Percentiles rank a stretch among this genome's conserved stretches.
phyloP scores from a whole-genome alignment of 1,140 invertebrate species.

The Bombus sibiricus region DNA sequence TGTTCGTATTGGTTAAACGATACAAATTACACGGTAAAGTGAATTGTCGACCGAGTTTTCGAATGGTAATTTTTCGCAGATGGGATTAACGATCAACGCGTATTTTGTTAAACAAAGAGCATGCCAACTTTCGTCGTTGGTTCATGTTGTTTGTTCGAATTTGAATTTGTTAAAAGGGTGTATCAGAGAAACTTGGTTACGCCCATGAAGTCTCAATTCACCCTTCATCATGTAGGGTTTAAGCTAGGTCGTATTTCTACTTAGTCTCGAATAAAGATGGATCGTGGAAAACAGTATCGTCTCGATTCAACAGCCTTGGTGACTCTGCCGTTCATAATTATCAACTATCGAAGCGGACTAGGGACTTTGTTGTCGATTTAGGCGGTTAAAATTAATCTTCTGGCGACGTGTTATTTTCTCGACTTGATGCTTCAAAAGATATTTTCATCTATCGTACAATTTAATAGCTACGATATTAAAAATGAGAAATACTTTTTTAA shows the following conservation, averaged over 20 bases:
- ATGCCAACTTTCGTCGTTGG: background rate
- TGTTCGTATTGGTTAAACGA: background rate
- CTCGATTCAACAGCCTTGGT: constrained; percentile 36
- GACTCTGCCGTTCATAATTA: constrained; percentile 30
- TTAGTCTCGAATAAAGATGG: constrained; percentile 59
- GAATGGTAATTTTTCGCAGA: background rate
- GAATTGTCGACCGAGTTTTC: background rate
- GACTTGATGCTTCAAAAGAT: too few species aligned
- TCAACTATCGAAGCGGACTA: constrained; percentile 14
- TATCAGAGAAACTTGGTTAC: background rate
- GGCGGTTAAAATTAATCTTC: background rate
- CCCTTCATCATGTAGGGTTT: constrained; percentile 52
- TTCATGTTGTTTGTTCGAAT: background rate
- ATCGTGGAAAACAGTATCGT: constrained; percentile 56
- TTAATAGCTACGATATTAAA: too few species aligned
- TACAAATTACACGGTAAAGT: background rate
- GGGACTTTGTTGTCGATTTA: background rate
- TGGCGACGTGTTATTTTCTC: background rate
- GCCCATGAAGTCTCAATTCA: constrained; percentile 41
- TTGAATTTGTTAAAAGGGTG: background rate
- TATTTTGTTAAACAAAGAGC: background rate
- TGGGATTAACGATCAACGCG: background rate
- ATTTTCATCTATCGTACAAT: too few species aligned
- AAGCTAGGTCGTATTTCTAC: constrained; percentile 55
- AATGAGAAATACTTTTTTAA: too few species aligned